A percentile compares a stretch with the other conserved stretches of the same genome.
Evolutionary conservation across 1,140 invertebrate genomes (phyloP).

Genomic region (Macrocentrus cingulum): DNA sequence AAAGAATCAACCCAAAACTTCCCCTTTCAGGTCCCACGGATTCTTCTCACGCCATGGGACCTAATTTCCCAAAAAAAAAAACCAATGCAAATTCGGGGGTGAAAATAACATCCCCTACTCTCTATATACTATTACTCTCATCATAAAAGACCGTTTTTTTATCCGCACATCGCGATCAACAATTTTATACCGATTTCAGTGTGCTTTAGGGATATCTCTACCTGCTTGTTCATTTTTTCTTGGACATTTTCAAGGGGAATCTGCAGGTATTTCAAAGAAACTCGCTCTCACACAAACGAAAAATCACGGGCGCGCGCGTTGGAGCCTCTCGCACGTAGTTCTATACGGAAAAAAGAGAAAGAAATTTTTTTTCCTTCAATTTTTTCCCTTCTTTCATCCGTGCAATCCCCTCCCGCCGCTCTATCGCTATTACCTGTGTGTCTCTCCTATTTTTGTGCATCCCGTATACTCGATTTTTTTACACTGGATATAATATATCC

Average conservation of each 20-base stretch:
- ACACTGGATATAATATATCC: too few species aligned
- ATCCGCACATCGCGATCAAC: slow-evolving; percentile 22
- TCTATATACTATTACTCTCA: slow-evolving; percentile 3
- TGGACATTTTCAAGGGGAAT: slow-evolving; percentile 42
- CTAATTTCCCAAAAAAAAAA: slow-evolving; percentile 2
- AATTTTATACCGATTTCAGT: slow-evolving; percentile 39
- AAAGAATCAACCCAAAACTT: slow-evolving; percentile 41
- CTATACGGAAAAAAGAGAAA: too few species aligned
- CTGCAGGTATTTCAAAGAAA: slow-evolving; percentile 37
- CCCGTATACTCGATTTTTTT: too few species aligned
- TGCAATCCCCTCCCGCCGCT: too few species aligned
- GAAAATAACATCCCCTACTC: slow-evolving; percentile 29
- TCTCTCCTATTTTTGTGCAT: too few species aligned
- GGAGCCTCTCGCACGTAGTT: too few species aligned
- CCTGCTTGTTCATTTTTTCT: slow-evolving; percentile 38
- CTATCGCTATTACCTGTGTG: too few species aligned
- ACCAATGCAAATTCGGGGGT: slow-evolving; percentile 35
- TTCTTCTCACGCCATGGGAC: slow-evolving; percentile 25
- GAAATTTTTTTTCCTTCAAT: too few species aligned
- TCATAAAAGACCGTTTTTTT: too few species aligned
- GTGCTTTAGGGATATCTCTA: slow-evolving; percentile 13
- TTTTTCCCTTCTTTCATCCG: too few species aligned
- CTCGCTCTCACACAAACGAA: neutral
- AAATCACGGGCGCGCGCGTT: too few species aligned
- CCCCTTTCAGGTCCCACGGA: slow-evolving; percentile 17